A percentile compares a stretch with the other conserved stretches of the same genome.
Conservation (phyloP, 53 echinoderm and acorn worm species). For the Crossaster papposus region DNA sequence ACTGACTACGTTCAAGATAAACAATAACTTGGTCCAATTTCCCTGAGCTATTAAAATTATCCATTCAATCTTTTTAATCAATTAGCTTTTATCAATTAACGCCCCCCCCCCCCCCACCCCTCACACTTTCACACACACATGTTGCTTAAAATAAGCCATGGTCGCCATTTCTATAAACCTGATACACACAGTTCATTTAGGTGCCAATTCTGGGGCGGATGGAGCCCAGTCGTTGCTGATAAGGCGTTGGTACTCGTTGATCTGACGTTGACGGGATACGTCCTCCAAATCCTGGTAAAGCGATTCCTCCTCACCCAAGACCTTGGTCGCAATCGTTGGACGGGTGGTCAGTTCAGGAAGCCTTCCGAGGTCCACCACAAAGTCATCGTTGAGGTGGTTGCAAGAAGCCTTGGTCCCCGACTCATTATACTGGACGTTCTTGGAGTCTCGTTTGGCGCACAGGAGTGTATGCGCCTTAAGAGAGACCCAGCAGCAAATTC, state of each 20-base stretch:
- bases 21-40: not conserved
- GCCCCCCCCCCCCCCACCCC: not conserved
- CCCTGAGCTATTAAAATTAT: not conserved
- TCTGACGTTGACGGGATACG: constrained; percentile 44
- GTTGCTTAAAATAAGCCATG: not conserved
- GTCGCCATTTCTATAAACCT: not conserved
- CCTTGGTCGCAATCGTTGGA: constrained; percentile 17
- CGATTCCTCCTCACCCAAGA: constrained; percentile 31
- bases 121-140: no score
- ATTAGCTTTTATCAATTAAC: not conserved
- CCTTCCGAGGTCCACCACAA: constrained; percentile 14
- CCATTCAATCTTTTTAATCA: not conserved
- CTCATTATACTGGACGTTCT: not conserved
- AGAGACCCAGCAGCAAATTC: constrained; percentile 47
- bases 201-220: not conserved
- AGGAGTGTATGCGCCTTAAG: constrained; percentile 41
- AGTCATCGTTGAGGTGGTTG: not conserved
- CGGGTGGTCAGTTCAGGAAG: not conserved
- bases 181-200: not conserved
- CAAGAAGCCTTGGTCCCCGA: not conserved
- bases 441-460: constrained; percentile 9
- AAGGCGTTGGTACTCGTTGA: constrained; percentile 50
- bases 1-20: no score
- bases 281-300: constrained; percentile 51
- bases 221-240: constrained; percentile 37